Evolutionary conservation across 2,888 invertebrate genomes (phyloP), one percentile per base, ranked within the genome.

Genomic region (Agrilus biguttatus): DNA sequence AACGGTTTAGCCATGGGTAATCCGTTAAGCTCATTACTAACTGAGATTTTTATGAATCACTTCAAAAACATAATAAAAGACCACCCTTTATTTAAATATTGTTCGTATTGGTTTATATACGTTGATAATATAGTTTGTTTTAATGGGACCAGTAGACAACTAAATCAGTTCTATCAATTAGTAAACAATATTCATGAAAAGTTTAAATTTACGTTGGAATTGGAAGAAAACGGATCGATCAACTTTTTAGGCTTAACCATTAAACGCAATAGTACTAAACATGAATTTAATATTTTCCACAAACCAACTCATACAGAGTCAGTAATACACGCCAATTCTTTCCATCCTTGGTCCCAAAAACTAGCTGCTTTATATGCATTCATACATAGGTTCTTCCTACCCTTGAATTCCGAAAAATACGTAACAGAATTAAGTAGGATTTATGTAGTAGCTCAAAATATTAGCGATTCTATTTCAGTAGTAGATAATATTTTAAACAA

Each of bases 261-360:
- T 21, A 33, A 33, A 14, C 32, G 36, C 34, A 38, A 14, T 14
- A 41, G 35, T 28, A 38, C 37, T 34, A 23, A 42, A 42, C 32
- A 45, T 21, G n/a, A n/a, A n/a, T n/a, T n/a, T n/a, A n/a, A n/a
- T n/a, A n/a, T n/a, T n/a, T n/a, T n/a, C n/a, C n/a, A 44, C 33
- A 45, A 45, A 45, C 45, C 42, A 8, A 45, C 45, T 35, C 45
- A 45, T 12, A 45, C 45, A 5, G 42, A 45, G 12, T 42, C 39
- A 23, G 42, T 39, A 10, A 36, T 44, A 14, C 36, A 41, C 37
- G 19, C 28, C n/a, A 34, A 35, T 41, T 44, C 44, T 21, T 37
- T 41, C 33, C 44, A 44, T 32, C 41, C 44, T 3, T n/a, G 21
- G 14, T 19, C 33, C 4, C 39, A 44, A 6, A 40, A 42, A 37